These are phyloP conservation scores for Enoplosus armatus DNA, from an alignment of 2,797 vertebrate species.

Conservation along the genomic window DNA sequence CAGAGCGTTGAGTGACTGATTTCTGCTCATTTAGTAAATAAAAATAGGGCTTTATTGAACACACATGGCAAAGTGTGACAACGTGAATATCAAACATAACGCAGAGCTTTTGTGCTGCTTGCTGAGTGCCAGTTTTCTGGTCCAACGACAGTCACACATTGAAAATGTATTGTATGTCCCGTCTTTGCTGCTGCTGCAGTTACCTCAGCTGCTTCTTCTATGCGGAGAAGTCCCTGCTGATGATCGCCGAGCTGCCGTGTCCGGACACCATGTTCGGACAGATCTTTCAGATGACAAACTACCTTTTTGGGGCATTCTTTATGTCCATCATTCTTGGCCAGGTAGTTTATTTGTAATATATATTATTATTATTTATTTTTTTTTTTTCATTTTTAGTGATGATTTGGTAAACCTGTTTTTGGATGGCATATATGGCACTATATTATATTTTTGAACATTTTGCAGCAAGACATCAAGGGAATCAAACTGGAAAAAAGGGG, in stretches of 20 bases:
- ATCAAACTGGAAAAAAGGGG: not conserved
- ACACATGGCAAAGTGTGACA: not conserved
- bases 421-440: not conserved
- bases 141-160: not conserved
- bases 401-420: not conserved
- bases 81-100: not conserved
- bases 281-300: slow-evolving; percentile 89
- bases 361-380: not conserved
- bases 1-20: not conserved
- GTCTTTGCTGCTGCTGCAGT: slow-evolving; percentile 76
- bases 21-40: not conserved
- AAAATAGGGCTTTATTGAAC: not conserved
- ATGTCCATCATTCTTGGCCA: slow-evolving; percentile 83
- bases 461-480: slow-evolving; percentile 46
- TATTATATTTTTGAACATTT: not conserved
- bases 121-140: not conserved
- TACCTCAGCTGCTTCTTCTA: slow-evolving; percentile 88
- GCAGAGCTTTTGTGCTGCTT: not conserved
- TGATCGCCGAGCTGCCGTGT: slow-evolving; percentile 85
- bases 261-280: slow-evolving; percentile 84
- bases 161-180: slow-evolving; percentile 35
- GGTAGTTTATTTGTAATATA: slow-evolving; percentile 70
- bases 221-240: slow-evolving; percentile 86
- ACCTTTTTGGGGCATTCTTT: slow-evolving; percentile 86
- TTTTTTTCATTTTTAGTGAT: not conserved